These are phyloP conservation scores for Dynastes tityus DNA, from an alignment of 2,888 invertebrate genomes.

Conservation along the genomic window DNA sequence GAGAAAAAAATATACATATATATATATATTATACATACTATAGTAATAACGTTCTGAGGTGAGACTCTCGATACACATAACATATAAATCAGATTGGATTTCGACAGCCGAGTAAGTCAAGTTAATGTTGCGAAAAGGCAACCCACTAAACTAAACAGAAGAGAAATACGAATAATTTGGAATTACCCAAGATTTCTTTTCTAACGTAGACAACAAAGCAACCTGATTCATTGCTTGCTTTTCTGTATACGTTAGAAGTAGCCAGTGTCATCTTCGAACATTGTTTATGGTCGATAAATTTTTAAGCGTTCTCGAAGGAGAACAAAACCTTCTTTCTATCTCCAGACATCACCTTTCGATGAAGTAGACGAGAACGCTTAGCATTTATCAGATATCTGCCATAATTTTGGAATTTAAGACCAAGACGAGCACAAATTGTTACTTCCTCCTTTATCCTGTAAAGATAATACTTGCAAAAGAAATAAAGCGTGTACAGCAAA, in stretches of 20 bases:
- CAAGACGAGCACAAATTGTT: conserved; percentile 37
- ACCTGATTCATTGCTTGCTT: conserved; percentile 27
- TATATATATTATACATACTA: conserved; percentile 25
- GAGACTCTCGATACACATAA: conserved; percentile 22
- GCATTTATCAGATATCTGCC: conserved; percentile 2
- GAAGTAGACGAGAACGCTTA: not conserved
- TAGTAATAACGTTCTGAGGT: conserved; percentile 36
- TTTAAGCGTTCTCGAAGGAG: not conserved
- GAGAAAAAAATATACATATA: conserved; percentile 19
- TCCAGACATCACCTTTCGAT: not conserved
- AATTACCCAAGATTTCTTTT: conserved; percentile 8
- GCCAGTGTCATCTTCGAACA: conserved; percentile 30
- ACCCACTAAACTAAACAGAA: not conserved
- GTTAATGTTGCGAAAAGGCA: not conserved
- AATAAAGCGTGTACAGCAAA: conserved; percentile 47
- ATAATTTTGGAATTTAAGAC: conserved; percentile 19
- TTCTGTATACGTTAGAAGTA: conserved; percentile 31
- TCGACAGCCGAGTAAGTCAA: not conserved
- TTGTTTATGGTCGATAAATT: conserved; percentile 14
- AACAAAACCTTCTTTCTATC: not conserved
- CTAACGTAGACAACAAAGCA: conserved; percentile 33
- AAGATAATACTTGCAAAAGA: conserved; percentile 12
- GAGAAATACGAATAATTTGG: conserved; percentile 6
- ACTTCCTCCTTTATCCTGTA: conserved; percentile 41
- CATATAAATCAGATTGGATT: conserved; percentile 13